These are phyloP conservation scores for Anthoscopus minutus DNA, from an alignment of 2,113 vertebrate species.

Conservation along the genomic window DNA sequence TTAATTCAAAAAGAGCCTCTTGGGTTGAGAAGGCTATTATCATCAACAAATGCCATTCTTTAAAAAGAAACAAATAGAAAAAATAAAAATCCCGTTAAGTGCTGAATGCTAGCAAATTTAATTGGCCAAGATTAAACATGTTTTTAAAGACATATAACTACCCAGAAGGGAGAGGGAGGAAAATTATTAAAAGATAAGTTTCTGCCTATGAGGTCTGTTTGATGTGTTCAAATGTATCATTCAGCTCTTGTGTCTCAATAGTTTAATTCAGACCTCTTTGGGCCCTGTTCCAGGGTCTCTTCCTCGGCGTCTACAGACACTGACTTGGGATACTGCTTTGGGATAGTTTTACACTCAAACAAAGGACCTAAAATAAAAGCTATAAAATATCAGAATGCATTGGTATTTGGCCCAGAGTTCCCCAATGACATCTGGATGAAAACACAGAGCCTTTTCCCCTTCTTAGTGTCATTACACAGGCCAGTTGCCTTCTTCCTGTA, in stretches of 20 bases:
- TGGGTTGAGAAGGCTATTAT: background rate
- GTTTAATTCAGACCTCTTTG: background rate
- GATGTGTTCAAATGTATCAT: background rate
- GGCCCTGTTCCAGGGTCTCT: background rate
- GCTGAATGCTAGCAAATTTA: background rate
- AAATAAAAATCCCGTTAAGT: background rate
- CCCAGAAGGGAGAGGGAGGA: fast-evolving
- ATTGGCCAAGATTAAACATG: background rate
- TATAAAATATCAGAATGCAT: background rate
- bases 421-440: background rate
- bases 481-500: background rate
- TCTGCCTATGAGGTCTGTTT: background rate
- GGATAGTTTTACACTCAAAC: background rate
- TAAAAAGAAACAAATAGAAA: background rate
- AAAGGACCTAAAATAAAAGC: background rate
- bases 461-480: background rate
- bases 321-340: background rate
- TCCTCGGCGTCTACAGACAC: background rate
- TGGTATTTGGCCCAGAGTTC: background rate
- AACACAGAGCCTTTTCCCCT: background rate
- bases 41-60: background rate
- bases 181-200: background rate
- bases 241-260: background rate
- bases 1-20: background rate
- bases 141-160: background rate